Base-by-base conservation (phyloP, 2,797 vertebrate genomes). In the Rallus crepitans region DNA sequence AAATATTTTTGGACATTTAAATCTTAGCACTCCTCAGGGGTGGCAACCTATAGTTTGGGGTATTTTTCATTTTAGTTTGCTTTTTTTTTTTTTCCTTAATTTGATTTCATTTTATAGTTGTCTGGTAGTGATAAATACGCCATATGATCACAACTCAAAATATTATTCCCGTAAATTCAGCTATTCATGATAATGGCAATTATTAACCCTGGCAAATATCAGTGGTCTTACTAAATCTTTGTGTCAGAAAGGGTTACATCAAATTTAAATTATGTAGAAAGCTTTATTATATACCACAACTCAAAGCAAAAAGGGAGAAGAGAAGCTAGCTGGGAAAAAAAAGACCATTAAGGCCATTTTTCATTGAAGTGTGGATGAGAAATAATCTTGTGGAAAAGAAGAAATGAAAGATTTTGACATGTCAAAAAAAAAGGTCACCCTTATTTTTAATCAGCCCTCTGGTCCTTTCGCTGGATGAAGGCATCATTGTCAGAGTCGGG, bases 361-460 rank as follows among this genome's bases (percentile, higher is more conserved):
- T 92, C 81, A 66, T 66, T 94, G 80, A 83, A 73, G 61, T 76
- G 57, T 63, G 33, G 25, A 73, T 60, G 28, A 90, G 66, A 92
- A 95, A 76, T 91, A 75, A 81, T 91, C 69, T 50, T 59, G 53
- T 37, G 66, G 63, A 87, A 89, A 92, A 96, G 66, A 94, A 87
- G 77, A 95, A 96, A 91, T 92, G 76, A 92, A 96, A 89, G 40
- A 77, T 91, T 95, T 70, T 92, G 76, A 76, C 56, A 56, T 87
- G 82, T 93, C 68, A 77, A 63, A 91, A 79, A 80, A 80, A 82
- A 87, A 94, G 76, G 92, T 95, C 94, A 93, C 47, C 75, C 87
- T 90, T 90, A 85, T 82, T 89, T 96, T 95, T 90, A 94, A 85
- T 95, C 87, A 66, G 8, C 31, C 50, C 59, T 82, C 60, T 89